phyloP scores from a whole-genome alignment of 2,797 vertebrate genomes.

The Myotis planiceps region DNA sequence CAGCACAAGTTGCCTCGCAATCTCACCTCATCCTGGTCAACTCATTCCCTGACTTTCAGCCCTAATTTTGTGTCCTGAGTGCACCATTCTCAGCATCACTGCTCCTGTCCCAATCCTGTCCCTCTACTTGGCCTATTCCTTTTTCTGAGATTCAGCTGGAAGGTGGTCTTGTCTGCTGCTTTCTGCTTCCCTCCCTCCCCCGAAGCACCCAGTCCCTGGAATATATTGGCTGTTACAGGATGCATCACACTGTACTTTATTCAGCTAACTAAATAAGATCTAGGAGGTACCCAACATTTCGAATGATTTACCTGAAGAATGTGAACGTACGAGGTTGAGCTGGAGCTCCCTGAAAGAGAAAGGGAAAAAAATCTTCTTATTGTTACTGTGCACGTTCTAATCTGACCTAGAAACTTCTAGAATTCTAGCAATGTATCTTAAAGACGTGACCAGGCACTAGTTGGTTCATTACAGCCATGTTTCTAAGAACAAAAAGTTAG shows the following conservation, averaged over 20 bases:
- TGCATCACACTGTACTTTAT: not conserved
- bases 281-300: not conserved
- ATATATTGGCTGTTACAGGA: not conserved
- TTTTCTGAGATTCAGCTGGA: not conserved
- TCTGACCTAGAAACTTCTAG: not conserved
- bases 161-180: not conserved
- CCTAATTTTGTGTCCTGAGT: not conserved
- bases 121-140: not conserved
- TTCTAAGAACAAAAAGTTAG: not conserved
- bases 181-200: not conserved
- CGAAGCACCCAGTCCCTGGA: not conserved
- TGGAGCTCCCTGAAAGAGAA: conserved; percentile 93
- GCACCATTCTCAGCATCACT: not conserved
- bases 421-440: not conserved
- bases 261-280: not conserved
- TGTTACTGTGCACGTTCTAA: not conserved
- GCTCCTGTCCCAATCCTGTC: not conserved
- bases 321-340: conserved; percentile 96
- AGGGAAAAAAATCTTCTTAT: conserved; percentile 6
- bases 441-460: not conserved
- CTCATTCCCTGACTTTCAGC: not conserved
- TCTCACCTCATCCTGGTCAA: not conserved
- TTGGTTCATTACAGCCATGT: not conserved
- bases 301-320: conserved; percentile 93
- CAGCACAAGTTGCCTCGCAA: not conserved